Evolutionary conservation across 64 coral and sea anemone species (phyloP).

Genomic region (Stichodactyla mertensii): DNA sequence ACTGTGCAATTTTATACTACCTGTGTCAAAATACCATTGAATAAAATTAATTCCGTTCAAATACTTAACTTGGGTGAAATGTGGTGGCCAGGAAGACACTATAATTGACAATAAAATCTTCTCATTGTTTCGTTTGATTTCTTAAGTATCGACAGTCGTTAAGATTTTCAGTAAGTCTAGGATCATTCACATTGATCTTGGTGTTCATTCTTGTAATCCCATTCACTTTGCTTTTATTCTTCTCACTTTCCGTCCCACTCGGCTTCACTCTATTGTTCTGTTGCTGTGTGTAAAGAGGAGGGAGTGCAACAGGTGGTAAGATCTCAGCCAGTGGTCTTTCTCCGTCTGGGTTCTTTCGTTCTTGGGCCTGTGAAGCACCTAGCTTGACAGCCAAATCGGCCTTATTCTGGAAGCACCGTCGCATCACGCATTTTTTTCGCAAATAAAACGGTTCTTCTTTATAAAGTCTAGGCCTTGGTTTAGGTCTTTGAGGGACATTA

Average conservation of each 20-base stretch:
- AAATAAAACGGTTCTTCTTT: constrained; percentile 14
- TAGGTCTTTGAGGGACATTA: neutral
- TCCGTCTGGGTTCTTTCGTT: neutral
- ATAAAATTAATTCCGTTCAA: no score
- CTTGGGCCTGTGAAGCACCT: neutral
- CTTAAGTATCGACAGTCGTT: constrained; percentile 4
- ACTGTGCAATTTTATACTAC: no score
- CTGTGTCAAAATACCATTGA: no score
- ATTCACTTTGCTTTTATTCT: neutral
- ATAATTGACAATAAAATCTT: no score
- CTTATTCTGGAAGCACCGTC: constrained; percentile 2
- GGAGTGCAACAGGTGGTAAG: neutral
- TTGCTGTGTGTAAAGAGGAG: neutral
- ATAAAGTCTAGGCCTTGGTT: neutral
- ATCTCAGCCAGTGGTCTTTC: constrained; percentile 13
- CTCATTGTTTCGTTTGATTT: neutral
- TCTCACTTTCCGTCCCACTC: neutral
- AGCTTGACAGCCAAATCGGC: neutral
- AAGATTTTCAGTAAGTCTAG: neutral
- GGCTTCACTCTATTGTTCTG: neutral
- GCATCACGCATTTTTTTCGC: constrained; percentile 1
- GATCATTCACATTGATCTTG: neutral
- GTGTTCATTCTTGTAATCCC: neutral
- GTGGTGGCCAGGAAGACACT: no score
- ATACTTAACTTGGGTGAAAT: no score